Evolutionary conservation across 2,888 invertebrate species (phyloP).

Genomic region (Congeria kusceri): DNA sequence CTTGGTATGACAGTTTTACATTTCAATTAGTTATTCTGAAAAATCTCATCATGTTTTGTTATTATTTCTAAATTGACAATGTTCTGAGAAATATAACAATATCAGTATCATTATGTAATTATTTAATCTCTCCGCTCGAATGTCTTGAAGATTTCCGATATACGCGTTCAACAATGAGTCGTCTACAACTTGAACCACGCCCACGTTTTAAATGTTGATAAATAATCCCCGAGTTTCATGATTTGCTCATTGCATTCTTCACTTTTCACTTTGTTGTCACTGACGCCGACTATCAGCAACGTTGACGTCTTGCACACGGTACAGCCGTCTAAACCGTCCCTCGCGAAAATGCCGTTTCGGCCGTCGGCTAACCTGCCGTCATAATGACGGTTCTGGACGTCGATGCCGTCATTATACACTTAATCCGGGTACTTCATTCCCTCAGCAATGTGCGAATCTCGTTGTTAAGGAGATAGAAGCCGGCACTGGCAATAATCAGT

Average conservation of each 20-base stretch:
- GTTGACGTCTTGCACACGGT: constrained; percentile 73
- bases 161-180: too few relatives aligned
- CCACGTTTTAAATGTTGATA: constrained; percentile 56
- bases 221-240: constrained; percentile 78
- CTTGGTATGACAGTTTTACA: too few relatives aligned
- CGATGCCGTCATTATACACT: constrained; percentile 68
- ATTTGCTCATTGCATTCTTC: constrained; percentile 75
- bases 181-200: too few relatives aligned
- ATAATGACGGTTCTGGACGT: constrained; percentile 68
- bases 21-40: too few relatives aligned
- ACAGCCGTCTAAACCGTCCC: constrained; percentile 69
- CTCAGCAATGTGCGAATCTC: constrained; percentile 65
- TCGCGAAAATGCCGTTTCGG: constrained; percentile 75
- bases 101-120: too few relatives aligned
- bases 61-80: too few relatives aligned
- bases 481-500: constrained; percentile 61
- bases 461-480: constrained; percentile 60
- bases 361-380: constrained; percentile 76
- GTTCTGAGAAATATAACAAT: too few relatives aligned
- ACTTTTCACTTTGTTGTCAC: constrained; percentile 65
- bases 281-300: constrained; percentile 72
- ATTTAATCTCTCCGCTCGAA: too few relatives aligned
- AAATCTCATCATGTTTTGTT: too few relatives aligned
- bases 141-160: too few relatives aligned
- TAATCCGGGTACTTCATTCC: constrained; percentile 63